Evolutionary conservation across 2,888 invertebrate genomes (phyloP), one percentile per base, ranked within the genome.

Genomic region (Epistrophe grossulariae): DNA sequence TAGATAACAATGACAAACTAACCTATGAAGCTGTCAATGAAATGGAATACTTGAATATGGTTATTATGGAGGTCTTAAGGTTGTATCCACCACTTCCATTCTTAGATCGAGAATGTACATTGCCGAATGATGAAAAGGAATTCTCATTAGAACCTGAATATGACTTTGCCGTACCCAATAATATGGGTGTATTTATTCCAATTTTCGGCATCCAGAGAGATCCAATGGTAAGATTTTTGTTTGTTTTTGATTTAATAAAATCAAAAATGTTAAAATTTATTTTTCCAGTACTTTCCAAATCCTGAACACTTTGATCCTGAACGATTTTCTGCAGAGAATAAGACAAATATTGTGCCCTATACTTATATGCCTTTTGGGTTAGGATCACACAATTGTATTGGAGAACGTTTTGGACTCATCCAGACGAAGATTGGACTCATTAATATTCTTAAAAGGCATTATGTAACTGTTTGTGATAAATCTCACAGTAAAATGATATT

Each of bases 41-140:
- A 9, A 90, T 94, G 91, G 89, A 91, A 66, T 94, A 94, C 88
- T 89, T 94, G 24, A 90, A 91, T 79, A 93, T 92, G 92, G 93
- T 93, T 4, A 74, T 92, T 0, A 90, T 91, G 62, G 93, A 93
- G 84, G 90, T 90, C 2, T 77, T 93, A 35, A 90, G 93, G 4
- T 64, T 93, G 79, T 93, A 93, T 88, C 92, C 93, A 2, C 90
- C 91, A 2, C 38, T 93, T 4, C 92, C 93, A 0, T 91, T 92
- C 60, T 84, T 93, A 17, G 93, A 92, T 87, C 91, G 93, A 10
- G 88, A 90, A 77, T 92, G 92, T 79, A 90, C 91, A n/a, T 90
- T 91, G n/a, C 38, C 88, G 0, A 64, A 77, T 8, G 90, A 82
- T 0, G 80, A 89, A 13, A 80, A 87, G 2, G 90, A 90, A 19